These are phyloP conservation scores for Anabas testudineus DNA, from an alignment of 2,797 vertebrate species.

Conservation along the genomic window DNA sequence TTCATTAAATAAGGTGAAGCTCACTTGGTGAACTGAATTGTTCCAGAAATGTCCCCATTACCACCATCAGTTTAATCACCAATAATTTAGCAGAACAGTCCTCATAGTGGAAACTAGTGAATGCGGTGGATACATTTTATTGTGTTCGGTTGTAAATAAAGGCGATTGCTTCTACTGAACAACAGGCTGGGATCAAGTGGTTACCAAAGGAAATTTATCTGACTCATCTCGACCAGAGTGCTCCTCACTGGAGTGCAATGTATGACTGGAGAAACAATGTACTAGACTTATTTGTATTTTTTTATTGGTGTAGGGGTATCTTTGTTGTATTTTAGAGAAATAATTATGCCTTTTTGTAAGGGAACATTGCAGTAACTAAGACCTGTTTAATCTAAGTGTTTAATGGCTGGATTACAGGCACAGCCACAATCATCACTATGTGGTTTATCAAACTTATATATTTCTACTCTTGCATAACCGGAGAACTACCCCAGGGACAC, in stretches of 20 bases:
- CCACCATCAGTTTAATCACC: constrained; percentile 30
- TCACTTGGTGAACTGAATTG: constrained; percentile 41
- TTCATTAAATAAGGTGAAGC: constrained; percentile 47
- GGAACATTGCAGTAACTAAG: too few relatives aligned
- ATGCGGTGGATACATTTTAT: constrained; percentile 2
- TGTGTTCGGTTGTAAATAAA: constrained; percentile 24
- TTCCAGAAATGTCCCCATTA: background rate
- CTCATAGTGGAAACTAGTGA: constrained; percentile 7
- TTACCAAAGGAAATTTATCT: constrained; percentile 14
- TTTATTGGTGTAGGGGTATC: background rate
- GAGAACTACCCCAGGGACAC: too few relatives aligned
- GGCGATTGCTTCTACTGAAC: constrained; percentile 15
- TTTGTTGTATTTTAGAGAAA: constrained; percentile 3
- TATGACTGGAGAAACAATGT: constrained; percentile 1
- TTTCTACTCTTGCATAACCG: too few relatives aligned
- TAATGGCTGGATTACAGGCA: too few relatives aligned
- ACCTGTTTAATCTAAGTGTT: too few relatives aligned
- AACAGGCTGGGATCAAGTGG: constrained; percentile 13
- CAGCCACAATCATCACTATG: too few relatives aligned
- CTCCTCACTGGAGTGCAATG: constrained; percentile 4
- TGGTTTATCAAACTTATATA: too few relatives aligned
- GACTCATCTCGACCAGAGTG: constrained; percentile 19
- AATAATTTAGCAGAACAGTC: constrained; percentile 30
- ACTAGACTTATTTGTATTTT: background rate
- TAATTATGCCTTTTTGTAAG: too few relatives aligned